Conservation (phyloP, 2,113 vertebrate species). For the Elephantulus edwardii region DNA sequence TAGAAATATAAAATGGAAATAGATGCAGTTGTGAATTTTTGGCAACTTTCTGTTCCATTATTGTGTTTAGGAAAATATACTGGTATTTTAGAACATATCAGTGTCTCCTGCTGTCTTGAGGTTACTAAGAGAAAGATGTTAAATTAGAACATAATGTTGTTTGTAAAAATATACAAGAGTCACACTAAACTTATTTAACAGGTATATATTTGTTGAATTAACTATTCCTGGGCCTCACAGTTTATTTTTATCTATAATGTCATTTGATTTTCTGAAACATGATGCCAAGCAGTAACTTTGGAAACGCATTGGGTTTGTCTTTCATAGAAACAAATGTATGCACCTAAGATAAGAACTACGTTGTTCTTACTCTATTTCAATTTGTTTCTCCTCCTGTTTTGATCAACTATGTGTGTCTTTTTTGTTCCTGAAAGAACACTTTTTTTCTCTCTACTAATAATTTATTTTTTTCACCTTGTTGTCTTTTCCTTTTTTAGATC, state of each 20-base stretch:
- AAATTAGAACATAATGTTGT: conserved; percentile 27
- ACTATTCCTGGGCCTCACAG: neutral
- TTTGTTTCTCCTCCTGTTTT: neutral
- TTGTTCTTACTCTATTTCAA: neutral
- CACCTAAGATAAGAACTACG: neutral
- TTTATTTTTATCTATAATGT: neutral
- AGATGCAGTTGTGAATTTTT: neutral
- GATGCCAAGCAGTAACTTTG: neutral
- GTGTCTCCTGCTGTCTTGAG: neutral
- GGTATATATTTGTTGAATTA: neutral
- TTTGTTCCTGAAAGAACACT: neutral
- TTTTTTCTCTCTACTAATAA: neutral
- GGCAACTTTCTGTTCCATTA: neutral
- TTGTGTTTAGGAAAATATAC: neutral
- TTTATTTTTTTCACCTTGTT: neutral
- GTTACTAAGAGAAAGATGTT: neutral
- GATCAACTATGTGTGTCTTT: neutral
- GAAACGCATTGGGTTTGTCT: neutral
- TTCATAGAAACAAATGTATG: neutral
- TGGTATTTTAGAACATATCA: neutral
- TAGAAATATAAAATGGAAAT: conserved; percentile 26
- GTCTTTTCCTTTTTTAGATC: neutral
- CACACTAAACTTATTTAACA: neutral
- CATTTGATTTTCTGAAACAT: neutral
- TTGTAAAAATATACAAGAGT: conserved; percentile 23